Conservation (phyloP, 1,140 invertebrate genomes). For the Plectus sambesii region DNA sequence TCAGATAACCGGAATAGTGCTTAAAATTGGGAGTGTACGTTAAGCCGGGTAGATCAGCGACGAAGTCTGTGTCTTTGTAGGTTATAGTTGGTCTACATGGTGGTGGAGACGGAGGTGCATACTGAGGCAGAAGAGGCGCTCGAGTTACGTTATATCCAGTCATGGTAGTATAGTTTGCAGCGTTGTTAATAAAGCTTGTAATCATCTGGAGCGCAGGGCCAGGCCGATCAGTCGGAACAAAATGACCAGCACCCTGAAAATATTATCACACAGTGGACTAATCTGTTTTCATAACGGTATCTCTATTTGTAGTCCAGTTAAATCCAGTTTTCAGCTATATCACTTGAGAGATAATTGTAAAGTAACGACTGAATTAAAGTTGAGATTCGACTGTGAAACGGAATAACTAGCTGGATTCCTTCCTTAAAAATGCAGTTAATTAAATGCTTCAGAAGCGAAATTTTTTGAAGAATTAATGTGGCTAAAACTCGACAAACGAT, state of each 20-base stretch:
- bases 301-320: too few species aligned
- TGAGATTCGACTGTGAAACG: too few species aligned
- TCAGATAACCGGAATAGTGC: conserved; percentile 21
- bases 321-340: too few species aligned
- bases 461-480: too few species aligned
- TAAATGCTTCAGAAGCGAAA: too few species aligned
- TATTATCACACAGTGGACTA: too few species aligned
- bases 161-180: conserved; percentile 10
- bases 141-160: conserved; percentile 12
- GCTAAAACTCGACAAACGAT: too few species aligned
- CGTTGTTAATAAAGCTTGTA: conserved; percentile 36
- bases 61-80: conserved; percentile 15
- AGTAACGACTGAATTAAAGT: too few species aligned
- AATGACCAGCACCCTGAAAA: conserved; percentile 53
- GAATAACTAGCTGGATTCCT: too few species aligned
- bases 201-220: conserved; percentile 47
- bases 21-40: conserved; percentile 17
- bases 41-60: conserved; percentile 14
- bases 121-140: conserved; percentile 8
- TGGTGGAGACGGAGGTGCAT: conserved; percentile 2
- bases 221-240: conserved; percentile 52
- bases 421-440: too few species aligned
- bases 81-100: conserved; percentile 1
- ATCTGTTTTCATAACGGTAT: too few species aligned
- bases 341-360: too few species aligned